phyloP scores from a whole-genome alignment of 2,888 invertebrate genomes.

The Drosophila borealis region DNA sequence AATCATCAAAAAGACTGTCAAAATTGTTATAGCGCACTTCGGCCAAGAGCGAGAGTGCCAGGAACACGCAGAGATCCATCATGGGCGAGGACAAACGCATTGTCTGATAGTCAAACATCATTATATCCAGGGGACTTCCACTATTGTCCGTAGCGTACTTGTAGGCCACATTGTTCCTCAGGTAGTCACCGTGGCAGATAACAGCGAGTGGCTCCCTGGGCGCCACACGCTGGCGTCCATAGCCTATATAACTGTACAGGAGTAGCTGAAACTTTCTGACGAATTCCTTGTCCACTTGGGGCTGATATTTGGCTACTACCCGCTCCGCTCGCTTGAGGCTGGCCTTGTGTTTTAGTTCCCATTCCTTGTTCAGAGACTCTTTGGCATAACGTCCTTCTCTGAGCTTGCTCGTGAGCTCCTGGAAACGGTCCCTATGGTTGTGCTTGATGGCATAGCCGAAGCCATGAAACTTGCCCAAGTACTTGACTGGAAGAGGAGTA shows the following conservation, averaged over 20 bases:
- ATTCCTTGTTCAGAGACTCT: conserved; percentile 39
- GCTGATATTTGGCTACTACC: conserved; percentile 56
- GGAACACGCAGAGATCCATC: conserved; percentile 81
- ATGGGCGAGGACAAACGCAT: conserved; percentile 83
- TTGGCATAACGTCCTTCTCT: conserved; percentile 75
- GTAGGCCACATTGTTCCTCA: conserved; percentile 84
- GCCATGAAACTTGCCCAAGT: conserved; percentile 83
- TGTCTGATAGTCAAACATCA: conserved; percentile 85
- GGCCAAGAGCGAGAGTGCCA: conserved; percentile 76
- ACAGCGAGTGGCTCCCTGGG: conserved; percentile 82
- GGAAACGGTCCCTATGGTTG: conserved; percentile 64
- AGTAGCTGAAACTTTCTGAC: conserved; percentile 57
- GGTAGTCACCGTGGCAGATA: conserved; percentile 83
- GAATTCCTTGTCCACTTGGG: conserved; percentile 73
- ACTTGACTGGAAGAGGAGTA: conserved; percentile 53
- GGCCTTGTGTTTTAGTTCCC: conserved; percentile 37
- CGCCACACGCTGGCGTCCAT: conserved; percentile 70
- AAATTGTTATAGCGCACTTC: conserved; percentile 79
- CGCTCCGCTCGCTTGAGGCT: conserved; percentile 52
- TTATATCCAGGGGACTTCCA: conserved; percentile 69
- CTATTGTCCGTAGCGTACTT: conserved; percentile 67
- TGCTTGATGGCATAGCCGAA: conserved; percentile 80
- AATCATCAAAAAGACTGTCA: conserved; percentile 76
- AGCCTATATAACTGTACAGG: conserved; percentile 44
- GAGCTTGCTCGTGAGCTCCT: conserved; percentile 59